Evolutionary conservation across 1,140 invertebrate species (phyloP), one percentile per base, ranked within the genome.

Genomic region (Plectrocnemia conspersa): DNA sequence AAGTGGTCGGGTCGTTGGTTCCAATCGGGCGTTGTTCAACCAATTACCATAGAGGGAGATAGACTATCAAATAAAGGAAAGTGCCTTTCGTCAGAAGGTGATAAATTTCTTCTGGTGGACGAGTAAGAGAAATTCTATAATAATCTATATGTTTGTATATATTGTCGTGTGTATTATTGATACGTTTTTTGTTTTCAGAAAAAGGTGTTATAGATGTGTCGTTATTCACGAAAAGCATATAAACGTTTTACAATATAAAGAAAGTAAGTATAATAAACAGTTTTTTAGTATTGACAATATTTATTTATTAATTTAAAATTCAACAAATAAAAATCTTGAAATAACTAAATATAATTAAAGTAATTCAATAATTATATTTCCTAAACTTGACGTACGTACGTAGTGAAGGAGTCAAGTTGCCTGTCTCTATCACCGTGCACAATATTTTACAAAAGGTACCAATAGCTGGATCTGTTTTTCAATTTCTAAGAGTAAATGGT

Each of bases 211-310:
- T 72, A 84, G 88, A 44, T 94, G 91, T 75, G 83, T 95, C 63
- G 91, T 93, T 64, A 92, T 95, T 75, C 89, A 93, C 68, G 89
- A 93, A 70, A 91, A 91, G 72, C 92, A 95, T 75, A 79, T 81
- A 58, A 95, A 95, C 74, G 89, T 94, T 62, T 78, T 95, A 52
- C 91, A 95, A 72, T 95, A 93, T 77, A 95, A 95, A 87, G 91
- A 94, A 82, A 93, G 92, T 95, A 79, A 93, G 91, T 92, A 66
- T n/a, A 11, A 19, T 56, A 56, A 56, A 62, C 7, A 40, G 15
- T 40, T 9, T 15, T 9, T 38, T 19, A 41, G 21, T 21, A 16
- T 21, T 36, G 24, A 24, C 27, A 16, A 15, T 22, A 24, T 40
- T 25, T 23, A 32, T 9, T 9, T 45, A n/a, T 18, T 23, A 44